phyloP scores from a whole-genome alignment of 2,888 invertebrate species.

The Stenodera caucasica region DNA sequence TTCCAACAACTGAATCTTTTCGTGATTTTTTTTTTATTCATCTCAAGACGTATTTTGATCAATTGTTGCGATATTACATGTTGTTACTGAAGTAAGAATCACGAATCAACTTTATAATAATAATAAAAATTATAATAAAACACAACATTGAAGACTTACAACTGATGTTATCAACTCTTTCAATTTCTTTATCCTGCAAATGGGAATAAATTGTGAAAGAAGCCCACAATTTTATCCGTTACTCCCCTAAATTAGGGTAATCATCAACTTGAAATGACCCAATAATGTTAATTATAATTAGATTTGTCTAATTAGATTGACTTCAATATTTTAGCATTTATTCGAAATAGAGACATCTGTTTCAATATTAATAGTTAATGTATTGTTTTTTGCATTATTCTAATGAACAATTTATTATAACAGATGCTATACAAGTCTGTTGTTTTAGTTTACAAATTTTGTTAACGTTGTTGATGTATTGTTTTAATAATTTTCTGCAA shows the following conservation, averaged over 20 bases:
- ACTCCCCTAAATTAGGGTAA: too few relatives aligned
- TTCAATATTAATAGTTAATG: background rate
- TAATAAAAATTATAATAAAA: background rate
- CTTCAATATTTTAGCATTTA: too few relatives aligned
- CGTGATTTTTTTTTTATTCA: background rate
- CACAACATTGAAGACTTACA: background rate
- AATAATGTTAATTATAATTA: background rate
- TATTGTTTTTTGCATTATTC: constrained; percentile 1
- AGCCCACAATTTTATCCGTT: too few relatives aligned
- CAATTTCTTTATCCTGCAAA: background rate
- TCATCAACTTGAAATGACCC: too few relatives aligned
- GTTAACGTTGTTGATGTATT: constrained; percentile 1
- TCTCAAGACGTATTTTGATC: constrained; percentile 1
- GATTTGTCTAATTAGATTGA: background rate
- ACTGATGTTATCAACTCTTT: background rate
- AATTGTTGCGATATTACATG: constrained; percentile 1
- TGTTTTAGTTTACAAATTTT: constrained; percentile 2
- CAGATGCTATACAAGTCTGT: background rate
- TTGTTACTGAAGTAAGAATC: background rate
- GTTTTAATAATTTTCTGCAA: background rate
- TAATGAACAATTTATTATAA: background rate
- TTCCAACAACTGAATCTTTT: background rate
- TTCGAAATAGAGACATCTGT: too few relatives aligned
- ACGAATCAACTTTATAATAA: background rate
- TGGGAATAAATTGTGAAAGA: too few relatives aligned